Evolutionary conservation across 2,113 vertebrate genomes (phyloP), one percentile per base, ranked within the genome.

Genomic region (Carassius auratus): DNA sequence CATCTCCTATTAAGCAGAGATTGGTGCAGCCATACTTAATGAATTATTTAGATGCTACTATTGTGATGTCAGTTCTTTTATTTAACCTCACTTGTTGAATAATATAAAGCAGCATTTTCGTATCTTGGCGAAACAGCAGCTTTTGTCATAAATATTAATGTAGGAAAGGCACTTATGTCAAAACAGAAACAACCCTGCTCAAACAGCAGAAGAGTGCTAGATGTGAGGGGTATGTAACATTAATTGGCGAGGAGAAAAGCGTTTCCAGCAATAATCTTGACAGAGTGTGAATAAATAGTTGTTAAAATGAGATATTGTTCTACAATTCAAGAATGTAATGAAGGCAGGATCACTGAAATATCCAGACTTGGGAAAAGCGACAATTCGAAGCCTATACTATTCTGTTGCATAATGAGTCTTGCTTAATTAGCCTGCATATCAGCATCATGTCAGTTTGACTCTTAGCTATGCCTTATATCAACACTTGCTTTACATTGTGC

Each of bases 61-160:
- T 52, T 50, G 33, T 73, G 73, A 82, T 17, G 33, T 74, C 52
- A 52, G 68, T 57, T 52, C 15, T 71, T 87, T 74, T 76, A 68
- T 26, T 79, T 77, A 7, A 48, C 59, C 50, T 83, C 30, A 42
- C 48, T 33, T 61, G 59, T 81, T 75, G 30, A 76, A 83, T 33
- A 55, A 59, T 71, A 61, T 36, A 64, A 30, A 14, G 57, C 45
- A 26, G 80, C 8, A 59, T 59, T 6, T 83, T 84, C 15, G 13
- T 73, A 81, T 71, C 76, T 61, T 85, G 26, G 59, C 33, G 23
- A 42, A 68, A 50, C 36, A 42, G 79, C 48, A 61, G 36, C 52
- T 42, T 76, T 83, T 62, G 45, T 74, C 79, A 81, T 87, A 64
- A 84, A 84, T 86, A 82, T 62, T 80, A 84, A 77, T 84, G 50